Evolutionary conservation across 2,888 invertebrate genomes (phyloP).

Genomic region (Ptychoptera contaminata): DNA sequence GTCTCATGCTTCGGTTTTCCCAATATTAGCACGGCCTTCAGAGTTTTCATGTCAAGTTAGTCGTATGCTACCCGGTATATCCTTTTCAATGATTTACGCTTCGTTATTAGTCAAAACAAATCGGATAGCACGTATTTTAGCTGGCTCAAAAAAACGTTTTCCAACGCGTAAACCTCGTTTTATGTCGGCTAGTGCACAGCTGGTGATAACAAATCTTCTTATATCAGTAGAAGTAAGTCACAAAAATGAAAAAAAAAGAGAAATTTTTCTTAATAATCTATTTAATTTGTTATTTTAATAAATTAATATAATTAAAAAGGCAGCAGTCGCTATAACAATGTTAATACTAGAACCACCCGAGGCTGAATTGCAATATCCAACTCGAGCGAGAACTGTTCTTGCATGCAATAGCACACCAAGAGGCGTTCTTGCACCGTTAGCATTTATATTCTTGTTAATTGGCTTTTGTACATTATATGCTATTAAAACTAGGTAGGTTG

Average conservation of each 20-base stretch:
- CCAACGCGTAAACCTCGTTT: constrained; percentile 50
- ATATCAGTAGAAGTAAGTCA: constrained; percentile 40
- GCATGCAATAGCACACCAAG: constrained; percentile 44
- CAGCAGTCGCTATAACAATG: constrained; percentile 29
- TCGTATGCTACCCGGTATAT: constrained; percentile 43
- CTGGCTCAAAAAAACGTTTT: constrained; percentile 54
- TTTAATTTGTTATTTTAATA: too few relatives aligned
- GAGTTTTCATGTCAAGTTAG: constrained; percentile 38
- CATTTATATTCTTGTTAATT: constrained; percentile 54
- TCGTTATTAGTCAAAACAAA: constrained; percentile 63
- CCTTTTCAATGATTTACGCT: constrained; percentile 58
- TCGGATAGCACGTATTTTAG: constrained; percentile 56
- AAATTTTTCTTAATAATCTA: too few relatives aligned
- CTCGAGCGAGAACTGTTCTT: constrained; percentile 37
- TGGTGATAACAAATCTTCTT: constrained; percentile 46
- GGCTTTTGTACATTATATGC: constrained; percentile 61
- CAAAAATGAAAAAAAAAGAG: too few relatives aligned
- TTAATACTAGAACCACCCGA: constrained; percentile 42
- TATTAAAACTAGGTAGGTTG: constrained; percentile 39
- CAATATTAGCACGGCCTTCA: constrained; percentile 46
- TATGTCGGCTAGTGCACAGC: constrained; percentile 41
- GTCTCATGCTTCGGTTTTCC: constrained; percentile 44
- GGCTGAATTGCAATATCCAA: constrained; percentile 36
- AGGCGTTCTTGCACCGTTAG: constrained; percentile 46
- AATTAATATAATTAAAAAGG: too few relatives aligned